Conservation (phyloP, 1,140 invertebrate species). For the Philopotamus ludificatus region DNA sequence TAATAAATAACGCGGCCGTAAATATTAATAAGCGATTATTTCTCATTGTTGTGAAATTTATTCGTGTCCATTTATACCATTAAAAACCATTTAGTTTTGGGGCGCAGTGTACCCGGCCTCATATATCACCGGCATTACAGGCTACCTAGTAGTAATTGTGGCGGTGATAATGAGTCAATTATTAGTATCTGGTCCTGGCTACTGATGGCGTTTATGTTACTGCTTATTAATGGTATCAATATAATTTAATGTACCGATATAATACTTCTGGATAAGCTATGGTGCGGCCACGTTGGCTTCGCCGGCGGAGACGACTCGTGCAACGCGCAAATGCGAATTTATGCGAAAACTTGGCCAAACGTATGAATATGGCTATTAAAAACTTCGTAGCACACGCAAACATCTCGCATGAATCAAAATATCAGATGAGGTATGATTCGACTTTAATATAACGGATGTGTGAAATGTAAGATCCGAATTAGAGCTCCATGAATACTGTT, state of each 20-base stretch:
- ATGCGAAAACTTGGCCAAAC: background rate
- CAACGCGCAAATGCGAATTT: background rate
- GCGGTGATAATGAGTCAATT: conserved; percentile 42
- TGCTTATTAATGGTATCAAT: conserved; percentile 7
- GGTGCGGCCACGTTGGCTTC: background rate
- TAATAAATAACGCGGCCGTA: no score
- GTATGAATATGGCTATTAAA: background rate
- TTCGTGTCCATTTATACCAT: conserved; percentile 6
- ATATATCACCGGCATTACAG: conserved; percentile 36
- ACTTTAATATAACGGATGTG: no score
- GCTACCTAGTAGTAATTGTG: conserved; percentile 34
- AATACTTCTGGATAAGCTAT: background rate
- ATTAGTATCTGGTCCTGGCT: conserved; percentile 33
- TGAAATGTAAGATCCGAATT: no score
- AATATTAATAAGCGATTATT: conserved; percentile 2
- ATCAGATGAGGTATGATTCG: no score
- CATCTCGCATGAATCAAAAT: no score
- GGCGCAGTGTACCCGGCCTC: background rate
- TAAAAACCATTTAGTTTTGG: conserved; percentile 24
- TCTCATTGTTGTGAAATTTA: conserved; percentile 7
- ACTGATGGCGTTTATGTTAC: conserved; percentile 13
- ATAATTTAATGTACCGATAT: conserved; percentile 1
- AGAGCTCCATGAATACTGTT: no score
- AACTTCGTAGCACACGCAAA: background rate
- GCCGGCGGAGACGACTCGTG: background rate